Evolutionary conservation across 2,888 invertebrate species (phyloP), one percentile per base, ranked within the genome.

Genomic region (Ophion ventricosus): DNA sequence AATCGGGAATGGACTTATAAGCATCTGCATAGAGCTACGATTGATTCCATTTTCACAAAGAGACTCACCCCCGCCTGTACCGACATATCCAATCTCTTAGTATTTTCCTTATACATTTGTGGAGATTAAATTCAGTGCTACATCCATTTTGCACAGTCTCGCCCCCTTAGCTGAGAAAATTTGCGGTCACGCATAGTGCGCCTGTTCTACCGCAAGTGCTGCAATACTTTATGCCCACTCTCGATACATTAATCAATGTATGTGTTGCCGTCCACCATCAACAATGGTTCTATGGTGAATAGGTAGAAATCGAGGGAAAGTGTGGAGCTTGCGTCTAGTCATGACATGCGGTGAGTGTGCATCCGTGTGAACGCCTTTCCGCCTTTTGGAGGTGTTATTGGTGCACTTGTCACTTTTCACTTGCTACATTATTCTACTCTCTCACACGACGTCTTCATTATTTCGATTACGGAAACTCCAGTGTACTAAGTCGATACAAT

Each of bases 321-420:
- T 78, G 26, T 63, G 54, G 61, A 63, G 61, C 54, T 61, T 61
- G 43, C 69, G 49, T 20, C 17, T 20, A 17, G 69, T 54, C 61
- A 67, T 40, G 20, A 20, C 54, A 77, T 57, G 59, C 40, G 67
- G 29, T n/a, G 26, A 59, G 23, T 67, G 66, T 43, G 66, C 67
- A 56, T n/a, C 14, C 35, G 70, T 29, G 23, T 35, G 49, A 4
- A 26, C 20, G 20, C 43, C 63, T 17, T 49, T 11, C 59, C 54
- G 2, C 17, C 61, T 8, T 35, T 35, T 35, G 35, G 54, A 14
- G 57, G 25, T 70, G 70, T 78, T 78, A 63, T 70, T 63, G 29
- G 20, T 11, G 63, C 78, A 78, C 78, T 78, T 78, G 78, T 78
- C 78, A 35, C 14, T 49, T 70, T 69, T 63, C 26, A 35, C 49